These are phyloP conservation scores for Harlomillsia oculata DNA, from an alignment of 1,140 invertebrate species.

Conservation along the genomic window DNA sequence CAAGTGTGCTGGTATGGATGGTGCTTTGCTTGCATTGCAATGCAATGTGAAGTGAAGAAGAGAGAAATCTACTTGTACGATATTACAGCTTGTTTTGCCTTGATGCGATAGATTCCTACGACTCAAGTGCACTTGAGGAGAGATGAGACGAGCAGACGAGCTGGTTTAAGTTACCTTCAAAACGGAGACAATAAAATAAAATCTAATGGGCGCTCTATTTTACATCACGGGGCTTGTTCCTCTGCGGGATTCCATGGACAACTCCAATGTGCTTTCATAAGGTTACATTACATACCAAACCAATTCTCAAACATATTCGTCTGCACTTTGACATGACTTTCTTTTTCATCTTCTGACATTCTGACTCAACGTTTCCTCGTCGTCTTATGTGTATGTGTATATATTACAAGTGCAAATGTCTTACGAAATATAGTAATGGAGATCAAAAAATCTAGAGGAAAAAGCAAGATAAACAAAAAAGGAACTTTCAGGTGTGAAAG, in stretches of 20 bases:
- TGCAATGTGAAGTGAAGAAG: too few species aligned
- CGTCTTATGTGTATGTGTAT: background rate
- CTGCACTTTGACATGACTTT: background rate
- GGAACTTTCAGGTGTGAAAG: too few species aligned
- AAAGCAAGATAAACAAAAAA: too few species aligned
- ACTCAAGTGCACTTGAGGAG: background rate
- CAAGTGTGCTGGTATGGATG: background rate
- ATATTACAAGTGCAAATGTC: background rate
- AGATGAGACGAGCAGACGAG: conserved; percentile 7
- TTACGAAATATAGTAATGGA: background rate
- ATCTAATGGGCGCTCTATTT: conserved; percentile 17
- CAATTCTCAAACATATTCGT: conserved; percentile 4
- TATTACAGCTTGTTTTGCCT: background rate
- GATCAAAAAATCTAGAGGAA: too few species aligned
- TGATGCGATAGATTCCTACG: background rate
- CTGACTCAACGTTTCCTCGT: background rate
- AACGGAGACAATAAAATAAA: conserved; percentile 11
- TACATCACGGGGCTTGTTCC: conserved; percentile 11
- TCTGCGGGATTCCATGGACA: conserved; percentile 9
- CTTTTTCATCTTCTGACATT: background rate
- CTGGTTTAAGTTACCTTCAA: conserved; percentile 5
- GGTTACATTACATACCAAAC: conserved; percentile 4
- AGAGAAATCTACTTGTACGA: background rate
- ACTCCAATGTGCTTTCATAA: background rate
- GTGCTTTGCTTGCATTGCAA: too few species aligned